Evolutionary conservation across 1,140 invertebrate species (phyloP).

Genomic region (Neotoxoptera formosana): DNA sequence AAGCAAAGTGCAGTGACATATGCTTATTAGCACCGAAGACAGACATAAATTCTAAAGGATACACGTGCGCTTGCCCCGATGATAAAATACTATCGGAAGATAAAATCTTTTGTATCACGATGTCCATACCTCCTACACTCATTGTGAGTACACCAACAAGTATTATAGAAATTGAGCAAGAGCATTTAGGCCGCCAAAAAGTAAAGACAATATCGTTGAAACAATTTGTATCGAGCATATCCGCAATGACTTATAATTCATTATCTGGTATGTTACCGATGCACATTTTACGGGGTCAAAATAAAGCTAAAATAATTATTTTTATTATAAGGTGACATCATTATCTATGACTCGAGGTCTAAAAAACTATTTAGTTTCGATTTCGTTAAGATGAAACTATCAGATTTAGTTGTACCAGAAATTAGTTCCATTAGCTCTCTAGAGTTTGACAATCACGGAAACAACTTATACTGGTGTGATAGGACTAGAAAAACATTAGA

Average conservation of each 20-base stretch:
- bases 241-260: slow-evolving; percentile 63
- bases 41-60: slow-evolving; percentile 60
- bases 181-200: slow-evolving; percentile 64
- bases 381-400: slow-evolving; percentile 63
- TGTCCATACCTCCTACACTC: slow-evolving; percentile 53
- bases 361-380: slow-evolving; percentile 63
- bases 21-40: slow-evolving; percentile 75
- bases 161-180: slow-evolving; percentile 64
- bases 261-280: slow-evolving; percentile 61
- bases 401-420: slow-evolving; percentile 64
- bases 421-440: slow-evolving; percentile 70
- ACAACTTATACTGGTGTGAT: slow-evolving; percentile 75
- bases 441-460: slow-evolving; percentile 73
- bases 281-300: background rate
- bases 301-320: background rate
- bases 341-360: slow-evolving; percentile 61
- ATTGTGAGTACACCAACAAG: slow-evolving; percentile 61
- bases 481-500: slow-evolving; percentile 68
- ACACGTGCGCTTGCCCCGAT: slow-evolving; percentile 80
- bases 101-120: slow-evolving; percentile 65
- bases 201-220: slow-evolving; percentile 59
- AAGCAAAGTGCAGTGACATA: slow-evolving; percentile 76
- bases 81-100: slow-evolving; percentile 70
- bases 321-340: slow-evolving; percentile 59
- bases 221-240: slow-evolving; percentile 58